phyloP scores from a whole-genome alignment of 2,888 invertebrate species.

The Athalia rosae region DNA sequence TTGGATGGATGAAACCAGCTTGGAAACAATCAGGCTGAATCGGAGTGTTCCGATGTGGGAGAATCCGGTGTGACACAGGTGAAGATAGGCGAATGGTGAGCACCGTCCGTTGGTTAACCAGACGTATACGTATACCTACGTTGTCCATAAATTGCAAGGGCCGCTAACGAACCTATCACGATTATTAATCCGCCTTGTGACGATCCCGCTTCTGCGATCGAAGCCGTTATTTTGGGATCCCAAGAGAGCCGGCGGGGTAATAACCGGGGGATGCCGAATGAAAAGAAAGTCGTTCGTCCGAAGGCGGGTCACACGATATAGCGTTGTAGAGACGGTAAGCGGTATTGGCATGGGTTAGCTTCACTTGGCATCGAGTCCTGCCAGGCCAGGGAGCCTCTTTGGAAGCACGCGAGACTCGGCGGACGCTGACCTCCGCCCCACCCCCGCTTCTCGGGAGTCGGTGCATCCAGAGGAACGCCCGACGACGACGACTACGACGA shows the following conservation, averaged over 20 bases:
- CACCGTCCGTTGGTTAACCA: not conserved
- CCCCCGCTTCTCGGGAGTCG: constrained; percentile 48
- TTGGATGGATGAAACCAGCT: not conserved
- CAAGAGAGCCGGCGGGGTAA: too few species aligned
- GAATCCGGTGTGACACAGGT: constrained; percentile 9
- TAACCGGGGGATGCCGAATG: too few species aligned
- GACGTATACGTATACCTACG: too few species aligned
- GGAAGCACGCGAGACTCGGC: constrained; percentile 65
- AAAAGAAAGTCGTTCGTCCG: too few species aligned
- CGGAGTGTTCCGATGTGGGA: constrained; percentile 1
- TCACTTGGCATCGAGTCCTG: not conserved
- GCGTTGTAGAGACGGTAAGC: not conserved
- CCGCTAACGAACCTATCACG: constrained; percentile 14
- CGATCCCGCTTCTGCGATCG: not conserved
- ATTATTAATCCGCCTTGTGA: constrained; percentile 8
- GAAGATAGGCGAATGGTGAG: not conserved
- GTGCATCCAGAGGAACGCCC: constrained; percentile 44
- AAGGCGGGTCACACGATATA: too few species aligned
- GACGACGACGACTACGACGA: constrained; percentile 41
- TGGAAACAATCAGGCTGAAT: constrained; percentile 10
- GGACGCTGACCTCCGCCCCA: constrained; percentile 67
- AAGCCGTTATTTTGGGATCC: not conserved
- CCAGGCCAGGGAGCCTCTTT: constrained; percentile 18
- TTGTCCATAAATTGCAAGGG: constrained; percentile 12
- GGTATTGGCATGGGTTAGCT: not conserved